A percentile compares a stretch with the other conserved stretches of the same genome.
Conservation (phyloP, 2,797 vertebrate species). For the Chloroceryle amazona region DNA sequence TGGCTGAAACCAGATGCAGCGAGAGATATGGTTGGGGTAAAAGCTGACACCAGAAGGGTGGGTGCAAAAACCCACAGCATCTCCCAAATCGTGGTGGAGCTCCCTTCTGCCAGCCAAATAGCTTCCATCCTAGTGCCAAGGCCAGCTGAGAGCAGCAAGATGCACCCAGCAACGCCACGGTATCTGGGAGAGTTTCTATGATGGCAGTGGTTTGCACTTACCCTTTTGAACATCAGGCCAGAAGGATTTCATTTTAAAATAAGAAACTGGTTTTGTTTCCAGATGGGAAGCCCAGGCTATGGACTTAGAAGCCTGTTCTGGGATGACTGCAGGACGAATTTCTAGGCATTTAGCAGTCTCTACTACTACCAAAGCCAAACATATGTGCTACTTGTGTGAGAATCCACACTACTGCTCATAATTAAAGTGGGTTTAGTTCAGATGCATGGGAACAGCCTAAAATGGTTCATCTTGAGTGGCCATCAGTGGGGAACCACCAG, state of each 20-base stretch:
- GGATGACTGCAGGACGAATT: neutral
- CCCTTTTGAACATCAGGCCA: neutral
- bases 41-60: neutral
- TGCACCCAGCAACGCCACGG: fast-evolving
- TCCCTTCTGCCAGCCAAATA: neutral
- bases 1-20: neutral
- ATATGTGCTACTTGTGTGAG: neutral
- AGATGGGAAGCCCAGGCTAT: neutral
- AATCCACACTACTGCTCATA: neutral
- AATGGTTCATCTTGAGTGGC: neutral
- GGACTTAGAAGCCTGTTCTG: neutral
- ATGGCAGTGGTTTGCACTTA: neutral
- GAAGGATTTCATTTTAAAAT: neutral
- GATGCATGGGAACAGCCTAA: neutral
- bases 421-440: neutral
- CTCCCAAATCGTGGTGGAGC: neutral
- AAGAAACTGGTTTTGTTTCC: neutral
- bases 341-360: neutral
- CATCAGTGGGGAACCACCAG: neutral
- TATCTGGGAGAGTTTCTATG: neutral
- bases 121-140: neutral
- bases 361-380: neutral
- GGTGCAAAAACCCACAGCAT: neutral
- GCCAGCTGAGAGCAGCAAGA: neutral
- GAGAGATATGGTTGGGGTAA: neutral